These are phyloP conservation scores for Dusona sp. DNA, from an alignment of 2,888 invertebrate species.

Conservation along the genomic window DNA sequence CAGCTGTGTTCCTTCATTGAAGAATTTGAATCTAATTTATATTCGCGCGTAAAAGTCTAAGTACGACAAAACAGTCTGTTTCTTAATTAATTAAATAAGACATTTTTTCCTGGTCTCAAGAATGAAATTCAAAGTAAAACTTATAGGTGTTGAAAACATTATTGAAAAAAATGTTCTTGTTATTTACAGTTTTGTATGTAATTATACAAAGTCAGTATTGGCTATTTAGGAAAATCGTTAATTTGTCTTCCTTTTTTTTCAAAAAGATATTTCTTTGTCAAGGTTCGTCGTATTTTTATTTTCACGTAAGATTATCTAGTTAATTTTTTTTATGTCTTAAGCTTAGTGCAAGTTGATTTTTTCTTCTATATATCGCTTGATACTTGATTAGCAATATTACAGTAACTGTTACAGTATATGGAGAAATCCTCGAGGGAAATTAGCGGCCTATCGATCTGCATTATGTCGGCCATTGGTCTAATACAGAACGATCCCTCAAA, in stretches of 20 bases:
- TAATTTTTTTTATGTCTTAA: background rate
- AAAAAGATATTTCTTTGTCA: background rate
- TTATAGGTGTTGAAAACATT: background rate
- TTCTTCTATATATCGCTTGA: conserved; percentile 1
- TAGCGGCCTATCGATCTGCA: conserved; percentile 44
- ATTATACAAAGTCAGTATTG: background rate
- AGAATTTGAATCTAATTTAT: background rate
- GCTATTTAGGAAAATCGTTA: background rate
- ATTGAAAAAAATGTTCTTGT: background rate
- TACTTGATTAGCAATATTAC: conserved; percentile 18
- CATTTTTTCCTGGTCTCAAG: too few relatives aligned
- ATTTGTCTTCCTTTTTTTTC: background rate
- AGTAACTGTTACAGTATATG: background rate
- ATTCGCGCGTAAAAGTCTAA: background rate
- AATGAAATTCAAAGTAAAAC: background rate
- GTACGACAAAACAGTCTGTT: background rate
- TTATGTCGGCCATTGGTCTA: conserved; percentile 3
- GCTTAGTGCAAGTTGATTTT: background rate
- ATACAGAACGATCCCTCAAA: conserved; percentile 49
- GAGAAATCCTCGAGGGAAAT: conserved; percentile 65
- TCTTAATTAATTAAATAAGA: background rate
- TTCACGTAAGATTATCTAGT: background rate
- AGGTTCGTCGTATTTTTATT: background rate
- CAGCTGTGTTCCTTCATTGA: background rate
- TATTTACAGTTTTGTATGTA: background rate